Conservation (phyloP, 2,113 vertebrate species). For the Oplegnathus fasciatus region DNA sequence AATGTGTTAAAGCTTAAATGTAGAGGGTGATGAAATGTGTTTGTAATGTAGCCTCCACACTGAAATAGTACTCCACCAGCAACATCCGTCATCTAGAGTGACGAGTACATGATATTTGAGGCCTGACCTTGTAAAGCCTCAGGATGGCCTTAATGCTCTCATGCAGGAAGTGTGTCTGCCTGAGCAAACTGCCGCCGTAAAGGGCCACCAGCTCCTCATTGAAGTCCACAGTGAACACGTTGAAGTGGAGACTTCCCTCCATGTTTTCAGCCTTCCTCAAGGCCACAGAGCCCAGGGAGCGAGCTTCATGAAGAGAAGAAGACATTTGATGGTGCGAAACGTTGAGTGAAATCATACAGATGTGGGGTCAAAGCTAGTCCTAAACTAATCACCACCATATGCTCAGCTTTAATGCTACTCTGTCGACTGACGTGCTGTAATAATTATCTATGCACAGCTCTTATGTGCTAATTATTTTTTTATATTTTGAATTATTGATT, state of each 20-base stretch:
- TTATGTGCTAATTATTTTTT: not conserved
- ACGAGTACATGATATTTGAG: not conserved
- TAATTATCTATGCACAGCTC: constrained; percentile 6
- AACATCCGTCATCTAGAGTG: not conserved
- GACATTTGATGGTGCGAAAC: not conserved
- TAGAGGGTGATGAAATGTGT: constrained; percentile 8
- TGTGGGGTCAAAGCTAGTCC: not conserved
- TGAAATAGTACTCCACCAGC: constrained; percentile 15
- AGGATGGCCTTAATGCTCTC: constrained; percentile 96
- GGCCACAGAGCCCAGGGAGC: constrained; percentile 95
- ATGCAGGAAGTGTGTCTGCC: constrained; percentile 94
- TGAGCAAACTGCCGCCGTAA: constrained; percentile 93
- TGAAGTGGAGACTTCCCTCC: constrained; percentile 92
- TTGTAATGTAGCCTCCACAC: not conserved
- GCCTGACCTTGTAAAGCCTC: constrained; percentile 92
- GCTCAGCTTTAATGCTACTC: not conserved
- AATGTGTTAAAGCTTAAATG: constrained; percentile 3
- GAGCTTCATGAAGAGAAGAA: constrained; percentile 81
- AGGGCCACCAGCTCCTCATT: constrained; percentile 97
- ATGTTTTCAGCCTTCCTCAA: constrained; percentile 94
- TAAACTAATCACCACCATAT: not conserved
- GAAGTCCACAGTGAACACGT: constrained; percentile 97
- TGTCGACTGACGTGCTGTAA: not conserved
- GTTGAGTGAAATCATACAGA: not conserved
- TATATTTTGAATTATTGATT: constrained; percentile 34